Evolutionary conservation across 2,797 vertebrate species (phyloP).

Genomic region (Rhinatrema bivittatum): DNA sequence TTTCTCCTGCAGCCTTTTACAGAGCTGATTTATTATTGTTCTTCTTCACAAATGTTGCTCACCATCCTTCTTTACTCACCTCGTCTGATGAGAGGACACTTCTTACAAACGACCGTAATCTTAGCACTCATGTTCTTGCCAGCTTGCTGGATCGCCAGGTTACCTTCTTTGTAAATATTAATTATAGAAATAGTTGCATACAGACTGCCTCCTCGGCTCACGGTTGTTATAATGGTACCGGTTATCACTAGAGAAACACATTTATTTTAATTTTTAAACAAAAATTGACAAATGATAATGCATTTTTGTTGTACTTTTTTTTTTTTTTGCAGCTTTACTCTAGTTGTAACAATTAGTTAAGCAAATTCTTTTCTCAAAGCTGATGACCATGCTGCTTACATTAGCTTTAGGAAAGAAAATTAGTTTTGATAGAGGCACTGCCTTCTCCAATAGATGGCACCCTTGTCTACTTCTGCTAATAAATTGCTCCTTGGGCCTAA

Average conservation of each 20-base stretch:
- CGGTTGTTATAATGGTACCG: conserved; percentile 79
- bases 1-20: no score
- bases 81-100: conserved; percentile 87
- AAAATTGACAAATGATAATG: not conserved
- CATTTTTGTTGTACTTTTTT: not conserved
- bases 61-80: conserved; percentile 66
- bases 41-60: no score
- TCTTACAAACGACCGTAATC: conserved; percentile 83
- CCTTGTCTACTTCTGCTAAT: no score
- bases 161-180: conserved; percentile 90
- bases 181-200: conserved; percentile 87
- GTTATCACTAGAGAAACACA: conserved; percentile 67
- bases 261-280: not conserved
- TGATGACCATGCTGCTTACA: no score
- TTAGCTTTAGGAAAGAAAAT: no score
- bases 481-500: no score
- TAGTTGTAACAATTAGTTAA: no score
- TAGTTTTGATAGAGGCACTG: no score
- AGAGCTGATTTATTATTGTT: no score
- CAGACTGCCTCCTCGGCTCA: conserved; percentile 70
- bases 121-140: conserved; percentile 95
- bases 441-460: no score
- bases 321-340: no score
- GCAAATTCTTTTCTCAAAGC: no score
- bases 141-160: conserved; percentile 86